Evolutionary conservation across 2,113 vertebrate genomes (phyloP), one percentile per base, ranked within the genome.

Genomic region (Cervus canadensis): DNA sequence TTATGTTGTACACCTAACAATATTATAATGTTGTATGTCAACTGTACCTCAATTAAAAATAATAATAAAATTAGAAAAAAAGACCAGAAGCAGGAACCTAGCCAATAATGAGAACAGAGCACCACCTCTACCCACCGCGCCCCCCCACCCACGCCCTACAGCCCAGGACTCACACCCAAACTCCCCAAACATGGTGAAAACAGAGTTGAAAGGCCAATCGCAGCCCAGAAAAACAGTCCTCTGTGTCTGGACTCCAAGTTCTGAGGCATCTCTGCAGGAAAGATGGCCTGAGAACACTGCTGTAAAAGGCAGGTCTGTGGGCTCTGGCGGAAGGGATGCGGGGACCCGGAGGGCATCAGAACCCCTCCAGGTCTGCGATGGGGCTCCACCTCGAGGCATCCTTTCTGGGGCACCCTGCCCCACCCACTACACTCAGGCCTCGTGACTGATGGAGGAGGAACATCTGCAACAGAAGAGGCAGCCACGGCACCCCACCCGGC

Each of bases 211-310:
- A 21, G n/a, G 28, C 48, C 48, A 21, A 3, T 2, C 2, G 23
- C 12, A 25, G 33, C 40, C 30, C 57, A 43, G 36, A 60, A 15
- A 11, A 21, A n/a, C 3, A 13, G 7, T 14, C 36, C 28, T 10
- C 28, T 1, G 0, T 5, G 57, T 15, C 43, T 16, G 16, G 14
- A 15, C 67, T 8, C 56, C 52, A 16, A 9, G 26, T 15, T 19
- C 19, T 33, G 45, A 54, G 54, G 17, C 2, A 1, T 26, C 3
- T 5, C 23, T 7, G 16, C 16, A 60, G 71, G n/a, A 19, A 11
- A 36, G 28, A 6, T 0, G 0, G 17, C 6, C 19, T 16, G 36
- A n/a, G 16, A 43, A 16, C 17, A 14, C 3, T 4, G 30, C 21
- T 36, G 14, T 1, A 17, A 28, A 43, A 59, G 64, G 52, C 4